Percentiles rank a stretch among this genome's conserved stretches.
These are phyloP conservation scores for Dicycla oo DNA, from an alignment of 2,888 invertebrate species.

Conservation along the genomic window DNA sequence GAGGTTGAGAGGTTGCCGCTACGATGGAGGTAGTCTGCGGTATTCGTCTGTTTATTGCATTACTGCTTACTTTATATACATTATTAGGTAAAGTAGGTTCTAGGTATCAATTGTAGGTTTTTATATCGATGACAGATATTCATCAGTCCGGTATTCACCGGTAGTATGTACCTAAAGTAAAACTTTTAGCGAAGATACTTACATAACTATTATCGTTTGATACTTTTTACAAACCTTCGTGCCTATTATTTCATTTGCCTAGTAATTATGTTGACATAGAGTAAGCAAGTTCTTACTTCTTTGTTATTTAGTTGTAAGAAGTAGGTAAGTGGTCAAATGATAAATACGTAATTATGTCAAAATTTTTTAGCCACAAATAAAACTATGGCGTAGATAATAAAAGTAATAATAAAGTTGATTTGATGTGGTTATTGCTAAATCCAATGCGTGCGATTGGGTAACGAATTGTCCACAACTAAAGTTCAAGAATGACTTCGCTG, in stretches of 20 bases:
- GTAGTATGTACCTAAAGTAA: not conserved
- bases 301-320: not conserved
- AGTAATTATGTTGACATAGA: not conserved
- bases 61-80: too few species aligned
- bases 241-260: too few species aligned
- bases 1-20: not conserved
- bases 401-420: conserved; percentile 41
- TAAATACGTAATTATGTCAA: not conserved
- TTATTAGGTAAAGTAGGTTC: too few species aligned
- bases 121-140: not conserved
- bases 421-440: conserved; percentile 33
- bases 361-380: conserved; percentile 14
- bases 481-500: conserved; percentile 6
- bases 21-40: not conserved
- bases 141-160: too few species aligned
- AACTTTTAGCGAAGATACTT: not conserved
- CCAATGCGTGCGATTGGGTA: conserved; percentile 30
- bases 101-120: not conserved
- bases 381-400: conserved; percentile 24
- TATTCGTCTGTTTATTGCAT: too few species aligned
- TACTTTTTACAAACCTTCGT: too few species aligned
- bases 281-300: not conserved
- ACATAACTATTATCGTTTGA: not conserved
- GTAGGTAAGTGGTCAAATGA: not conserved
- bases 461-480: conserved; percentile 32